phyloP scores from a whole-genome alignment of 92 coral and sea anemone genomes.

The Porites evermanni region DNA sequence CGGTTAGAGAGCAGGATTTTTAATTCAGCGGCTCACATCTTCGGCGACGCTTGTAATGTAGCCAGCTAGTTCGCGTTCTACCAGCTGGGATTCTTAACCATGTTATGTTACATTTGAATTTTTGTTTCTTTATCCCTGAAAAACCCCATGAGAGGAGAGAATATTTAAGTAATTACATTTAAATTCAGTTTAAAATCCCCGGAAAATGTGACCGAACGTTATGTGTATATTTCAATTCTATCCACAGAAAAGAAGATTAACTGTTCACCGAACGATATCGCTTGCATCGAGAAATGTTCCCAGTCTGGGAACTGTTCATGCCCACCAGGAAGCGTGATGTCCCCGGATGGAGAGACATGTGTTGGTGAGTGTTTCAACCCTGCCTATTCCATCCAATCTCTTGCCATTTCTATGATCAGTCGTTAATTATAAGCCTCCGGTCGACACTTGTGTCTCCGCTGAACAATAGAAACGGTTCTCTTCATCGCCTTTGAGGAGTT shows the following conservation, averaged over 20 bases:
- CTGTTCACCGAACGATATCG: slow-evolving; percentile 77
- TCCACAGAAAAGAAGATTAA: slow-evolving; percentile 67
- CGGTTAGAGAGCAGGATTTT: too few species aligned
- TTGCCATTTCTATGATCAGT: neutral
- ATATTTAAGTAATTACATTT: too few species aligned
- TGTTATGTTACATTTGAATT: too few species aligned
- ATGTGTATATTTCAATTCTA: neutral
- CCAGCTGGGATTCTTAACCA: too few species aligned
- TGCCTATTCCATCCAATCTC: neutral
- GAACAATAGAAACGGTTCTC: too few species aligned
- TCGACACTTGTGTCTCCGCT: too few species aligned
- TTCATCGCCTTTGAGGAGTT: too few species aligned
- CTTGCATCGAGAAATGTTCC: slow-evolving; percentile 79
- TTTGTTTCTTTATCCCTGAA: too few species aligned
- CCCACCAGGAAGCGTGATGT: slow-evolving; percentile 78
- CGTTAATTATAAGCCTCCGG: neutral
- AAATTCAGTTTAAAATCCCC: neutral
- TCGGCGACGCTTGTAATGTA: too few species aligned
- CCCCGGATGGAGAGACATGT: slow-evolving; percentile 75
- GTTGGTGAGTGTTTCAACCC: slow-evolving; percentile 56
- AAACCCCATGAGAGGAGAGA: too few species aligned
- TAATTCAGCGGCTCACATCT: too few species aligned
- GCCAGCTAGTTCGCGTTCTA: too few species aligned
- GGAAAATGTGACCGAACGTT: neutral
- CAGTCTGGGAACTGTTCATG: slow-evolving; percentile 77